Base-by-base conservation (phyloP, 2,888 invertebrate genomes). In the Ornithoptera priamus region DNA sequence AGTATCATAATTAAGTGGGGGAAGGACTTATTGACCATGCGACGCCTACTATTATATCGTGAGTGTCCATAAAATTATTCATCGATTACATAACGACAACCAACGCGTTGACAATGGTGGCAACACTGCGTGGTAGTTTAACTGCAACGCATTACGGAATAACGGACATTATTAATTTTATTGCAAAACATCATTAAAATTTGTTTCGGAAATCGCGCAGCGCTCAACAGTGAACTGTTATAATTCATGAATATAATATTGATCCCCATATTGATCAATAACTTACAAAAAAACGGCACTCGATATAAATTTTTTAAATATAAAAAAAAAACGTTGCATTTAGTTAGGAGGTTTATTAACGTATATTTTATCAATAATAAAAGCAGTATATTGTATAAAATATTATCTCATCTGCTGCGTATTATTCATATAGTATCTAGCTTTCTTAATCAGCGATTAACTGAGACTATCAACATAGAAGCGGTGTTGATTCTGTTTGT, bases 71-170 rank as follows among this genome's bases (percentile, higher is more conserved):
- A 20, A 60, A 60, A 39, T 39, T 62, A 62, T 62, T 66, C 65
- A 62, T 62, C 42, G 69, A 65, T 57, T 66, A 62, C 65, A 66
- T 66, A 66, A 69, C 56, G 6, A 58, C 53, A n/a, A 36, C 50
- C 50, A 68, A 68, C 46, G n/a, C 39, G 69, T 50, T 62, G 36
- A 70, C 70, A 63, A 57, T 63, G 46, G 68, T 42, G 18, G 18
- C 57, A 18, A 18, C 39, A 39, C 24, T 39, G 62, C 50, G 15
- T 67, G 67, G 67, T 62, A 62, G 66, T 70, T 70, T 62, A 22
- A 62, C 62, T 46, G 22, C 66, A 58, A 15, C 57, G 46, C 22
- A 46, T 63, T 61, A 67, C 64, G 60, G 60, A 64, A 64, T 53
- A 60, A 42, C 67, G 65, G 65, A 57, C 20, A 62, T 36, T 53